Percentiles rank a stretch among this genome's conserved stretches.
These are phyloP conservation scores for Xiphophorus birchmanni DNA, from an alignment of 2,797 vertebrate genomes.

Conservation along the genomic window DNA sequence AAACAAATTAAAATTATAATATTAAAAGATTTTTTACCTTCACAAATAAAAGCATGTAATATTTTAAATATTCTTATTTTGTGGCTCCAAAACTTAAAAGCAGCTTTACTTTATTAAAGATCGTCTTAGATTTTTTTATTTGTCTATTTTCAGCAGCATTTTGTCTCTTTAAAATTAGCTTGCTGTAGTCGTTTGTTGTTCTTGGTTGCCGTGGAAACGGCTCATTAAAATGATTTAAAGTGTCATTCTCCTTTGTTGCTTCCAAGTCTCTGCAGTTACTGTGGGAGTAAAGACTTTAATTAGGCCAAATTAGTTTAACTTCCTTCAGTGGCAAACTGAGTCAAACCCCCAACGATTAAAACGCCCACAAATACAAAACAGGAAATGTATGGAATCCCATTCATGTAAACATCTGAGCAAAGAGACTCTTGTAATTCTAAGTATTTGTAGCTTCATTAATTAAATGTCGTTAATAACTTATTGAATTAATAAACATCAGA, in stretches of 20 bases:
- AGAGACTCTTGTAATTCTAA: neutral
- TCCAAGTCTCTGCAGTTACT: neutral
- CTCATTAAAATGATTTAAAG: neutral
- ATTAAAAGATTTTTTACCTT: too few relatives aligned
- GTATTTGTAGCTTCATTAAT: neutral
- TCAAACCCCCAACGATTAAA: neutral
- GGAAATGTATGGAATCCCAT: neutral
- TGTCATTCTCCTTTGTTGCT: neutral
- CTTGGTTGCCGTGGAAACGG: neutral
- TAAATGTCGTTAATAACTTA: neutral
- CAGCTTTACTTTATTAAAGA: too few relatives aligned
- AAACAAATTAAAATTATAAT: too few relatives aligned
- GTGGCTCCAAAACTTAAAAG: too few relatives aligned
- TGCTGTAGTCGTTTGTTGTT: neutral
- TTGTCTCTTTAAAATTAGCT: too few relatives aligned
- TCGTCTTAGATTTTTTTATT: too few relatives aligned
- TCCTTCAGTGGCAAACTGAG: neutral
- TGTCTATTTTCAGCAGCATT: too few relatives aligned
- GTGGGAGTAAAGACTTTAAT: neutral
- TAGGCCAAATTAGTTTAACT: constrained; percentile 17
- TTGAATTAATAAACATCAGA: neutral
- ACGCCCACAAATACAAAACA: neutral
- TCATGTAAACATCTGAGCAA: neutral
- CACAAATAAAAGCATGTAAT: too few relatives aligned
- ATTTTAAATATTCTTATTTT: too few relatives aligned